These are phyloP conservation scores for Hippocampus abdominalis DNA, from an alignment of 2,113 vertebrate genomes.

Conservation along the genomic window DNA sequence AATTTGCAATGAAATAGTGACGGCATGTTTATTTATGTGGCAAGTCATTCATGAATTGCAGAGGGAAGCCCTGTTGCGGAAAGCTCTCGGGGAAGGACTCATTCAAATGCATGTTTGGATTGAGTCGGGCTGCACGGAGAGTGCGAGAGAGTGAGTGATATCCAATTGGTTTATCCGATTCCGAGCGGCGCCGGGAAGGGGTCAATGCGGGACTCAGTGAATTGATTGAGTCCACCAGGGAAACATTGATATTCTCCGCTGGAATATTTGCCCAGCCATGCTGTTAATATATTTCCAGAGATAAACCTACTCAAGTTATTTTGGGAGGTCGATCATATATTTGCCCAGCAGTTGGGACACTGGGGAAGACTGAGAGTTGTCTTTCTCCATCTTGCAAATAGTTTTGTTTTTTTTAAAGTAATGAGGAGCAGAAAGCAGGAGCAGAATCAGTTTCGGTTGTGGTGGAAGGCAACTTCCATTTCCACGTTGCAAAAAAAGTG, in stretches of 20 bases:
- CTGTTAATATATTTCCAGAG: background rate
- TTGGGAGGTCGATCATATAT: background rate
- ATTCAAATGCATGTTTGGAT: slow-evolving; percentile 6
- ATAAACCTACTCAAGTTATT: background rate
- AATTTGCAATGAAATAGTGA: background rate
- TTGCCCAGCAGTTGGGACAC: background rate
- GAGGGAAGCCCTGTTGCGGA: background rate
- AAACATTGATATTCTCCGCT: background rate
- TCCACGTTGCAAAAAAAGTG: too few relatives aligned
- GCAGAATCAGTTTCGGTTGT: too few relatives aligned
- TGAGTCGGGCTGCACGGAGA: background rate
- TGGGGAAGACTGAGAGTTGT: background rate
- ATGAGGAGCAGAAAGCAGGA: too few relatives aligned
- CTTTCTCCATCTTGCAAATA: background rate
- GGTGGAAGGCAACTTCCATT: too few relatives aligned
- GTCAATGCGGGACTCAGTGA: background rate
- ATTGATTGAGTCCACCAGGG: slow-evolving; percentile 1
- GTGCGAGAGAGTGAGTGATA: background rate
- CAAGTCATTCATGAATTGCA: background rate
- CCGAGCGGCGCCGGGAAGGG: background rate
- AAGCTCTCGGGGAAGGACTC: background rate
- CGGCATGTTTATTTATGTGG: slow-evolving; percentile 1
- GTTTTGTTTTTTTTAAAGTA: background rate
- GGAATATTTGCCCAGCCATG: background rate
- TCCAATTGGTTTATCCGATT: background rate